A percentile compares a stretch with the other conserved stretches of the same genome.
These are phyloP conservation scores for Myripristis murdjan DNA, from an alignment of 2,797 vertebrate species.

Conservation along the genomic window DNA sequence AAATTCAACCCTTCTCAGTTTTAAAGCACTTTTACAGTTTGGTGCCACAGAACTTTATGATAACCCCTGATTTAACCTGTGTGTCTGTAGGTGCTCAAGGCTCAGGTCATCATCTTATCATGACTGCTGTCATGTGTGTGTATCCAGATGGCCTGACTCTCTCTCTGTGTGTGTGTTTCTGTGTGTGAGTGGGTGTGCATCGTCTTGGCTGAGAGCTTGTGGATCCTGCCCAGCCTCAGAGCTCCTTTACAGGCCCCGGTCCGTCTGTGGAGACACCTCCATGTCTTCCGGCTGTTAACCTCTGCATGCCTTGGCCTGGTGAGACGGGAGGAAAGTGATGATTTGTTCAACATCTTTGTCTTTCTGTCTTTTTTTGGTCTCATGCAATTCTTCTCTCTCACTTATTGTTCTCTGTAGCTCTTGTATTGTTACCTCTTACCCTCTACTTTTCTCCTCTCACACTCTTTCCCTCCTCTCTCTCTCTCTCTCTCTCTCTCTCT, in stretches of 20 bases:
- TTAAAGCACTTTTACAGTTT: too few relatives aligned
- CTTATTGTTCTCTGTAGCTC: neutral
- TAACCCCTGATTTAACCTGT: too few relatives aligned
- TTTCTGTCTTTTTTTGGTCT: neutral
- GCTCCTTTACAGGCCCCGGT: slow-evolving; percentile 24
- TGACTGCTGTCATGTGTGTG: slow-evolving; percentile 25
- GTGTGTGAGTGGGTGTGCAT: neutral
- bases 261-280: slow-evolving; percentile 34
- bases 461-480: neutral
- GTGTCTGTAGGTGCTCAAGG: slow-evolving; percentile 17
- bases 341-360: slow-evolving; percentile 13
- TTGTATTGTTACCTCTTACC: neutral
- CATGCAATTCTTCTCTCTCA: neutral
- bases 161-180: neutral
- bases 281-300: slow-evolving; percentile 34
- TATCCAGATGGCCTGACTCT: slow-evolving; percentile 22
- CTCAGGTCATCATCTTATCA: slow-evolving; percentile 20
- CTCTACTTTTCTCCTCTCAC: neutral
- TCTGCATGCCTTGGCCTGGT: neutral
- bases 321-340: slow-evolving; percentile 3
- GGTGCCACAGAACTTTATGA: too few relatives aligned
- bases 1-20: too few relatives aligned
- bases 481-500: slow-evolving; percentile 5
- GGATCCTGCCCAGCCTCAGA: slow-evolving; percentile 24
- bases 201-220: neutral